Percentiles rank a stretch among this genome's conserved stretches.
phyloP scores from a whole-genome alignment of 2,797 vertebrate genomes.

The Ptychobarbus kaznakovi region DNA sequence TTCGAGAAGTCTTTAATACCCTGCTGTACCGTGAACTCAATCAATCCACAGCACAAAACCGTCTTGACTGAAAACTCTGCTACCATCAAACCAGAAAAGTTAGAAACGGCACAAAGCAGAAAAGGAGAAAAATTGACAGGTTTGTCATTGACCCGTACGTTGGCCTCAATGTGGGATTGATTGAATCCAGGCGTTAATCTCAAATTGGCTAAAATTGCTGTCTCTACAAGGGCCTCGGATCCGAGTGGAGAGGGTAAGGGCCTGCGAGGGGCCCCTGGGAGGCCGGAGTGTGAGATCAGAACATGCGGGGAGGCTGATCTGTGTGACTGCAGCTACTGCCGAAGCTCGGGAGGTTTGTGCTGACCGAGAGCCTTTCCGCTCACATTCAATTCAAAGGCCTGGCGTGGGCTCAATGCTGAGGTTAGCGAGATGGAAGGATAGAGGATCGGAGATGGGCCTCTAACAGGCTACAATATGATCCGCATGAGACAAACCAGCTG shows the following conservation, averaged over 20 bases:
- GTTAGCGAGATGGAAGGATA: conserved; percentile 74
- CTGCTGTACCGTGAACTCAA: conserved; percentile 63
- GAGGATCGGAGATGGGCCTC: conserved; percentile 53
- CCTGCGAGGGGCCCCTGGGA: conserved; percentile 60
- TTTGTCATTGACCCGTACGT: conserved; percentile 65
- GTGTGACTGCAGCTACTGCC: conserved; percentile 49
- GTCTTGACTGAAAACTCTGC: conserved; percentile 29
- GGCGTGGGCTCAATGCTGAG: conserved; percentile 78
- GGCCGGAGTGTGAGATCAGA: conserved; percentile 64
- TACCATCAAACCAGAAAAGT: conserved; percentile 47
- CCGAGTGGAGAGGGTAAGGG: conserved; percentile 56
- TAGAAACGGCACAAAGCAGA: conserved; percentile 53
- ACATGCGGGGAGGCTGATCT: conserved; percentile 29
- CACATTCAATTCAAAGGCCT: conserved; percentile 79
- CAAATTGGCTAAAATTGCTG: conserved; percentile 77
- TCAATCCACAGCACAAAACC: conserved; percentile 45
- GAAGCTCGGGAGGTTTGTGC: conserved; percentile 75
- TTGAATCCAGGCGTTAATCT: conserved; percentile 79
- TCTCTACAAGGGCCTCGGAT: conserved; percentile 62
- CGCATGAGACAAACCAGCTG: conserved; percentile 33
- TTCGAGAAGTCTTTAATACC: conserved; percentile 65
- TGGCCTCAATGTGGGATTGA: conserved; percentile 66
- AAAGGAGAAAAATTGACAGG: conserved; percentile 59
- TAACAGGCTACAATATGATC: conserved; percentile 48
- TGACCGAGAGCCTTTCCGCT: conserved; percentile 78